Evolutionary conservation across 2,888 invertebrate genomes (phyloP).

Genomic region (Netelia virgata): DNA sequence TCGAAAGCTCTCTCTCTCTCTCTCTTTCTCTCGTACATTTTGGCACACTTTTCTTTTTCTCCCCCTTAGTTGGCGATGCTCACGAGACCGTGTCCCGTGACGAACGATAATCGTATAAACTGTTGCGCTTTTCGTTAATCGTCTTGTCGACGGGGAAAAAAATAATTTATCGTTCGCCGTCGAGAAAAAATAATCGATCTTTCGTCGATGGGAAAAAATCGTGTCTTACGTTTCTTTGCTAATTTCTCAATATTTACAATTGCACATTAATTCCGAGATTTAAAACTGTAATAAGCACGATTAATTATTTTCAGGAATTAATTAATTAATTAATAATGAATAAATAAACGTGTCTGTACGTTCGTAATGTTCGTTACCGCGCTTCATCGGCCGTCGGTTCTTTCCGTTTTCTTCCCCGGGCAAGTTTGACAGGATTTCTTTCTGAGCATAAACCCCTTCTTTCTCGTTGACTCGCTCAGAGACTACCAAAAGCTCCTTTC

Average conservation of each 20-base stretch:
- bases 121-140: slow-evolving; percentile 51
- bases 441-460: background rate
- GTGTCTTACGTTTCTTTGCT: background rate
- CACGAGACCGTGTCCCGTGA: slow-evolving; percentile 60
- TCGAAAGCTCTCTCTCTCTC: slow-evolving; percentile 40
- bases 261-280: no score
- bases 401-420: background rate
- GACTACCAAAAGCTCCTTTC: slow-evolving; percentile 16
- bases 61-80: slow-evolving; percentile 27
- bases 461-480: background rate
- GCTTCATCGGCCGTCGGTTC: background rate
- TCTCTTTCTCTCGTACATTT: background rate
- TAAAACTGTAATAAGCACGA: no score
- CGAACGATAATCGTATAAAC: slow-evolving; percentile 59
- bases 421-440: background rate
- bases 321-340: no score
- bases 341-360: background rate
- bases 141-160: background rate
- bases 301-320: no score
- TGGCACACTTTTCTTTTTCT: background rate
- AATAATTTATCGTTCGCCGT: background rate
- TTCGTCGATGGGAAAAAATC: background rate
- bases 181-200: background rate
- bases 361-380: background rate
- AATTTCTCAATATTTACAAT: no score